Percentiles rank a stretch among this genome's conserved stretches.
These are phyloP conservation scores for Morone chrysops DNA, from an alignment of 2,113 vertebrate species.

Conservation along the genomic window DNA sequence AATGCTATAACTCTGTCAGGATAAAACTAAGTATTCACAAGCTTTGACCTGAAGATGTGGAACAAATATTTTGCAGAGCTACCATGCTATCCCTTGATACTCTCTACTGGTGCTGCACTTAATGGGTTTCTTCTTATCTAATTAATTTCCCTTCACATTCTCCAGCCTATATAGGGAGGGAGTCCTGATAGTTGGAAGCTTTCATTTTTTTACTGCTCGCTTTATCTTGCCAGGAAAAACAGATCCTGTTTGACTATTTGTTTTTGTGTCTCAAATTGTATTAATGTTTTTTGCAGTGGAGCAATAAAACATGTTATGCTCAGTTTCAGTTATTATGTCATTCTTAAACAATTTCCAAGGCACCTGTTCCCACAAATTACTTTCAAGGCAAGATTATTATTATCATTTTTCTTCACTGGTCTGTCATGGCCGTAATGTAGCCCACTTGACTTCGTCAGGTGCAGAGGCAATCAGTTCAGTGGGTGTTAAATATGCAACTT, in stretches of 20 bases:
- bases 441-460: slow-evolving; percentile 34
- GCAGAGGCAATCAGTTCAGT: slow-evolving; percentile 47
- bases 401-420: slow-evolving; percentile 28
- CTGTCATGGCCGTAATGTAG: slow-evolving; percentile 34
- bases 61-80: slow-evolving; percentile 47
- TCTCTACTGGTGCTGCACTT: slow-evolving; percentile 45
- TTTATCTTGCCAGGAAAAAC: not conserved
- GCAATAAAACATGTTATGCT: slow-evolving; percentile 21
- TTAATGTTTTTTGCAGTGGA: not conserved
- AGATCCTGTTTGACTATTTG: not conserved
- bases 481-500: slow-evolving; percentile 62
- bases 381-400: slow-evolving; percentile 13
- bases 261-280: slow-evolving; percentile 2
- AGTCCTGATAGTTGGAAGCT: slow-evolving; percentile 22
- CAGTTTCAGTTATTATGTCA: slow-evolving; percentile 24
- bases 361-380: slow-evolving; percentile 45
- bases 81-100: slow-evolving; percentile 31
- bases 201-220: slow-evolving; percentile 10
- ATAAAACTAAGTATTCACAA: slow-evolving; percentile 44
- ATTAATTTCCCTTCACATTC: slow-evolving; percentile 49
- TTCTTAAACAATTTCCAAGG: slow-evolving; percentile 35
- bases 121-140: slow-evolving; percentile 58
- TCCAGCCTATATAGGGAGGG: slow-evolving; percentile 15
- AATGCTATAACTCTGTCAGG: slow-evolving; percentile 24
- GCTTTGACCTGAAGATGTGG: slow-evolving; percentile 33